These are phyloP conservation scores for Carcharodon carcharias DNA, from an alignment of 2,797 vertebrate species.

Conservation along the genomic window DNA sequence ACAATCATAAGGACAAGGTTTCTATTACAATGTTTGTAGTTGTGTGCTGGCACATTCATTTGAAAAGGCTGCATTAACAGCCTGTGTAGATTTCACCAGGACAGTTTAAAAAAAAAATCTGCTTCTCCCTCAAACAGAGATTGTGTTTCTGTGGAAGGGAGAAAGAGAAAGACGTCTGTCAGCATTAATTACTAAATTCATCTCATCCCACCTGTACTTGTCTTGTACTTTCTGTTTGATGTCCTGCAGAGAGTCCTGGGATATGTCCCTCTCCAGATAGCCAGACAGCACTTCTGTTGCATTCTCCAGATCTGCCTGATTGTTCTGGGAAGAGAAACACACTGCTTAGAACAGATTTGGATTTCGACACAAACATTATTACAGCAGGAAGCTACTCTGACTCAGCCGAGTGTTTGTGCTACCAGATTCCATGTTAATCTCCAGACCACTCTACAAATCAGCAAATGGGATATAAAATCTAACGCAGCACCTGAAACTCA, in stretches of 20 bases:
- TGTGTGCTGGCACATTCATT: neutral
- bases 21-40: neutral
- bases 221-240: constrained; percentile 99
- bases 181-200: neutral
- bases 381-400: neutral
- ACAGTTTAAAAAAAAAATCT: neutral
- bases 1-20: neutral
- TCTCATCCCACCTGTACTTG: constrained; percentile 84
- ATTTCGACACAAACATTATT: neutral
- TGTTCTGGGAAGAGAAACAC: constrained; percentile 71
- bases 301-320: constrained; percentile 99
- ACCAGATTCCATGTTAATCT: neutral
- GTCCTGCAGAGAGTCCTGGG: constrained; percentile 98
- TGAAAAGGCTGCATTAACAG: neutral
- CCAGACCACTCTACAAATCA: neutral
- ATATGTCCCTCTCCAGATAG: constrained; percentile 98
- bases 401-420: neutral
- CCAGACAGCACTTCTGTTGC: constrained; percentile 98
- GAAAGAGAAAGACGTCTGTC: neutral
- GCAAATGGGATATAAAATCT: neutral
- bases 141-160: neutral
- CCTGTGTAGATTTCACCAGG: neutral
- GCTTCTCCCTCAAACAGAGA: neutral
- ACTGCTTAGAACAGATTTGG: neutral
- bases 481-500: neutral